phyloP scores from a whole-genome alignment of 2,888 invertebrate genomes.

The Zhengitettix transpicula region DNA sequence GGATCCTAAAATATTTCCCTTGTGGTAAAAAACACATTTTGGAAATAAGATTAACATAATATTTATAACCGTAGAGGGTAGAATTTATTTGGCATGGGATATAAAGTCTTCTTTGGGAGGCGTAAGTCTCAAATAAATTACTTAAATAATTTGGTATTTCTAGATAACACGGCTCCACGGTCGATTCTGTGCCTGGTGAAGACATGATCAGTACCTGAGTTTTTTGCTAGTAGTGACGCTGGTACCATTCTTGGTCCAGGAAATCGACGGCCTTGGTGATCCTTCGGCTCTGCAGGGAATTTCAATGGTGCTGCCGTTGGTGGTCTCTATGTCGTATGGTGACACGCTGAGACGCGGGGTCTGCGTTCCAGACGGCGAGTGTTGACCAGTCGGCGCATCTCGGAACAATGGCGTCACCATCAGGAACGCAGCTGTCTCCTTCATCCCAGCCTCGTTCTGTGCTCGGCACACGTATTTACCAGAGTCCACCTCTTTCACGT shows the following conservation, averaged over 20 bases:
- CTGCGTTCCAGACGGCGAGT: slow-evolving; percentile 23
- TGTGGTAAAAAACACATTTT: too few relatives aligned
- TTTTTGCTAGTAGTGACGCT: slow-evolving; percentile 17
- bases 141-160: too few relatives aligned
- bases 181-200: background rate
- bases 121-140: too few relatives aligned
- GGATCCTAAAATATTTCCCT: too few relatives aligned
- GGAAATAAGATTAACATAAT: too few relatives aligned
- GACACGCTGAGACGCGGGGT: slow-evolving; percentile 48
- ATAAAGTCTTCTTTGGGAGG: too few relatives aligned
- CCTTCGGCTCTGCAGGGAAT: slow-evolving; percentile 73
- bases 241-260: slow-evolving; percentile 74
- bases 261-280: slow-evolving; percentile 53
- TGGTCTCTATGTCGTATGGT: slow-evolving; percentile 60
- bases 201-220: slow-evolving; percentile 16
- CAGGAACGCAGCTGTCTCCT: slow-evolving; percentile 43
- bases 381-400: background rate
- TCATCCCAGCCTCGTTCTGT: slow-evolving; percentile 53
- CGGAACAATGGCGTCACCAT: slow-evolving; percentile 11
- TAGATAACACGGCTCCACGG: too few relatives aligned
- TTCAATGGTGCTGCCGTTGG: slow-evolving; percentile 56
- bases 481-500: slow-evolving; percentile 48
- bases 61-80: too few relatives aligned
- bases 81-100: too few relatives aligned
- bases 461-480: slow-evolving; percentile 66